phyloP scores from a whole-genome alignment of 1,140 invertebrate genomes.

The Hirudo medicinalis region DNA sequence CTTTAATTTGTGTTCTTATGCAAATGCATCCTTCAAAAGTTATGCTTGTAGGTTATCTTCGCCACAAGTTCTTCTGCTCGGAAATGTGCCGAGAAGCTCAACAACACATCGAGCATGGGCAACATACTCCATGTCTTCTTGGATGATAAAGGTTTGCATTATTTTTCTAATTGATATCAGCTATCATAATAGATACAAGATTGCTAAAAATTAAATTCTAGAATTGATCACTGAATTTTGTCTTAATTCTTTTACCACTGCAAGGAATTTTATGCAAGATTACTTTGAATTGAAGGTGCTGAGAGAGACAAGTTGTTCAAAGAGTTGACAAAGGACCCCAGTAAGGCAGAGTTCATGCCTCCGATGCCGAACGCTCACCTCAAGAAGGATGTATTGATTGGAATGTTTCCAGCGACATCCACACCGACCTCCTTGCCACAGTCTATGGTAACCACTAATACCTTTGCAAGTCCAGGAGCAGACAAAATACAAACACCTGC shows the following conservation, averaged over 20 bases:
- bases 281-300: conserved; percentile 28
- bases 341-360: neutral
- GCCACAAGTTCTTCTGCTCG: conserved; percentile 66
- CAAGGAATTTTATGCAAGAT: neutral
- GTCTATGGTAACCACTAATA: neutral
- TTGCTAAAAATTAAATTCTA: no score
- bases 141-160: conserved; percentile 63
- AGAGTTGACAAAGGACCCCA: conserved; percentile 42
- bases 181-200: no score
- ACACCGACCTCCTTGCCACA: neutral
- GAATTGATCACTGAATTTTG: no score
- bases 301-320: conserved; percentile 51
- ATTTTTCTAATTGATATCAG: no score
- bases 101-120: conserved; percentile 91
- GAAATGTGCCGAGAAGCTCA: conserved; percentile 75
- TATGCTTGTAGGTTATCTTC: conserved; percentile 61
- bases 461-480: neutral
- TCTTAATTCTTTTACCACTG: neutral
- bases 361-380: neutral
- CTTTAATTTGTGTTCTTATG: neutral
- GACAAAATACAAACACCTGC: neutral
- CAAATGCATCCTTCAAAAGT: no score
- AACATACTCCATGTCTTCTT: conserved; percentile 79
- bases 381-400: neutral
- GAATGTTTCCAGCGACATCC: conserved; percentile 1